Base-by-base conservation (phyloP, 2,797 vertebrate species). In the Acestrorhynchus altus region DNA sequence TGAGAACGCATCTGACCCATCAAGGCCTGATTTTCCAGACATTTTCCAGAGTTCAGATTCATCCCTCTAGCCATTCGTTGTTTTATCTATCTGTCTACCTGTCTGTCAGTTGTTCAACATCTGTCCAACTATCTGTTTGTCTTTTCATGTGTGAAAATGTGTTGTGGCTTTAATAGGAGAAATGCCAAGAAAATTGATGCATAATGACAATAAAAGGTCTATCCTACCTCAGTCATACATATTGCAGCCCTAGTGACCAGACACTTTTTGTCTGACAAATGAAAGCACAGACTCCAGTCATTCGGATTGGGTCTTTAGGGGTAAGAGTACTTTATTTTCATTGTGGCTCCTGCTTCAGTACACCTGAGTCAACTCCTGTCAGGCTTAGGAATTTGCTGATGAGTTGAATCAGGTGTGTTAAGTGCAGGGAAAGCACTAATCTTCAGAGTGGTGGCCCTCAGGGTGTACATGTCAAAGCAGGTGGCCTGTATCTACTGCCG, bases 311-410 rank as follows among this genome's bases (percentile, higher is more conserved):
- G 54, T 24, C 9, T 10, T 57, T 20, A 4, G 7, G 26, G 56
- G 15, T 26, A 61, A 15, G 15, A 47, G 64, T 46, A 2, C 31
- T 35, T 35, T 6, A 35, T 35, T 35, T 35, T 47, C 63, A 24
- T 13, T 6, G 13, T 24, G 20, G 12, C 8, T 24, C 26, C 46
- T n/a, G 26, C 16, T 51, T 9, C n/a, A 10, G 13, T 26, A 18
- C 46, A n/a, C 15, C 22, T 15, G 1, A 47, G 13, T 28, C 42
- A 64, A 16, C 24, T 26, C 42, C 10, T 49, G 46, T 28, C 26
- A 52, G 47, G 66, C 35, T 64, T 11, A 42, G 39, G 18, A 64
- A 64, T 64, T 20, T 64, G 26, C 60, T 64, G 60, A 40, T 42
- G 35, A 40, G n/a, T 20, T 39, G 59, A 63, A 63, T 63, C 10